phyloP scores from a whole-genome alignment of 2,888 invertebrate genomes.

The Sturmia bella region DNA sequence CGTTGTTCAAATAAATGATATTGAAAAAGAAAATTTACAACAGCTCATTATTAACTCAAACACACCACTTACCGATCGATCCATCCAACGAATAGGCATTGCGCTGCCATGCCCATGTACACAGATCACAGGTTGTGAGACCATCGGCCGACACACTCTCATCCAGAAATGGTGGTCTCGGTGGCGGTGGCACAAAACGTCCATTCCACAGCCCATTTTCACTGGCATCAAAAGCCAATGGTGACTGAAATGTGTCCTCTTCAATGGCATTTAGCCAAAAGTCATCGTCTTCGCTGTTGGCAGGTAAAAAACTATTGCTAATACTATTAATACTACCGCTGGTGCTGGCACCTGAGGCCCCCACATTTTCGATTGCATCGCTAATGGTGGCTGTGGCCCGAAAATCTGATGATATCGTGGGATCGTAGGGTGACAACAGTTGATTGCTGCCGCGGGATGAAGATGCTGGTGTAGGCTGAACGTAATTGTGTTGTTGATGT shows the following conservation, averaged over 20 bases:
- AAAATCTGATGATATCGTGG: slow-evolving; percentile 69
- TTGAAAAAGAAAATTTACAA: slow-evolving; percentile 7
- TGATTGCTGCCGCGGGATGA: slow-evolving; percentile 72
- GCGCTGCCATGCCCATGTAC: slow-evolving; percentile 88
- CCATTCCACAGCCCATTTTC: slow-evolving; percentile 82
- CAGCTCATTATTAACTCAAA: not conserved
- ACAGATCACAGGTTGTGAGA: slow-evolving; percentile 88
- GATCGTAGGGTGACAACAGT: slow-evolving; percentile 74
- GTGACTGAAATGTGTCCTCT: slow-evolving; percentile 82
- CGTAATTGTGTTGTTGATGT: slow-evolving; percentile 52
- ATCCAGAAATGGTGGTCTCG: slow-evolving; percentile 86
- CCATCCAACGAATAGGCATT: slow-evolving; percentile 84
- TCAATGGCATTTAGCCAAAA: slow-evolving; percentile 82
- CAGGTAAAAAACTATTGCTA: slow-evolving; percentile 73
- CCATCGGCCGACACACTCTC: slow-evolving; percentile 86
- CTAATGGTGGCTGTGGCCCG: slow-evolving; percentile 67
- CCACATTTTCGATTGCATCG: slow-evolving; percentile 54
- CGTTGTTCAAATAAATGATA: slow-evolving; percentile 9
- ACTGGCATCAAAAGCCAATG: slow-evolving; percentile 82
- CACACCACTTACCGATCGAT: slow-evolving; percentile 83
- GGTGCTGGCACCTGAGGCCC: slow-evolving; percentile 59
- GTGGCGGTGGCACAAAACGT: slow-evolving; percentile 86
- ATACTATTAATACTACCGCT: slow-evolving; percentile 64
- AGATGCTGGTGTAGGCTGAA: slow-evolving; percentile 71
- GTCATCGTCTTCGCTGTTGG: slow-evolving; percentile 79